Conservation (phyloP, 92 coral and sea anemone species). For the Bergia sp. region DNA sequence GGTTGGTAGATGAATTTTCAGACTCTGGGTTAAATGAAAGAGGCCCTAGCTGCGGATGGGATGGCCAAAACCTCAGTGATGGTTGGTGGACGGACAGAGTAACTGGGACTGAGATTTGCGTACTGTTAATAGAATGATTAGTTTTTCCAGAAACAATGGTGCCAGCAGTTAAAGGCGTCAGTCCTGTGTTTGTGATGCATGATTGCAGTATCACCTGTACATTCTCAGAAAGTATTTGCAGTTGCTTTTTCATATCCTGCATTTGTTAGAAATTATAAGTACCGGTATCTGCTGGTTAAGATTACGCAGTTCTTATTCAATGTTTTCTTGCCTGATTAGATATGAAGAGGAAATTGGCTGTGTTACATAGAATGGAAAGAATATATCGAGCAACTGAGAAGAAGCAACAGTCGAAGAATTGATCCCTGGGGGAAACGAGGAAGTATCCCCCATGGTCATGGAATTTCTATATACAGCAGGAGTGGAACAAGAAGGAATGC, state of each 20-base stretch:
- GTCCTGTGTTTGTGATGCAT: conserved; percentile 14
- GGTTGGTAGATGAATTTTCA: background rate
- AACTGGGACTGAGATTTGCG: conserved; percentile 8
- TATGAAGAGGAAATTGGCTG: background rate
- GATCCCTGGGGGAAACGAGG: conserved; percentile 16
- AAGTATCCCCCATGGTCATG: conserved; percentile 8
- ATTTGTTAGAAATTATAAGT: conserved; percentile 7
- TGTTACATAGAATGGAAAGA: background rate
- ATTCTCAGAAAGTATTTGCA: background rate
- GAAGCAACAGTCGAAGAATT: background rate
- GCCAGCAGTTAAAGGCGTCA: background rate
- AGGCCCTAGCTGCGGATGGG: conserved; percentile 6
- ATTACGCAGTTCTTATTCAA: conserved; percentile 9
- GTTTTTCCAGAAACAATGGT: background rate
- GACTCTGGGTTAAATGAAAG: conserved; percentile 6
- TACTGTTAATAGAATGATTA: conserved; percentile 2
- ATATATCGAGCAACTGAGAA: background rate
- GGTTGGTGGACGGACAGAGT: background rate
- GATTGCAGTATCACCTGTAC: conserved; percentile 15
- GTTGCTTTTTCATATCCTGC: conserved; percentile 14
- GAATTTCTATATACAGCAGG: conserved; percentile 7
- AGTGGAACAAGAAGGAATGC: conserved; percentile 8
- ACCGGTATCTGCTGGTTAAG: conserved; percentile 5
- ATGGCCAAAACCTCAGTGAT: background rate
- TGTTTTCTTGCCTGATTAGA: background rate